Evolutionary conservation across 2,888 invertebrate genomes (phyloP), one percentile per base, ranked within the genome.

Genomic region (Epinotia bilunana): DNA sequence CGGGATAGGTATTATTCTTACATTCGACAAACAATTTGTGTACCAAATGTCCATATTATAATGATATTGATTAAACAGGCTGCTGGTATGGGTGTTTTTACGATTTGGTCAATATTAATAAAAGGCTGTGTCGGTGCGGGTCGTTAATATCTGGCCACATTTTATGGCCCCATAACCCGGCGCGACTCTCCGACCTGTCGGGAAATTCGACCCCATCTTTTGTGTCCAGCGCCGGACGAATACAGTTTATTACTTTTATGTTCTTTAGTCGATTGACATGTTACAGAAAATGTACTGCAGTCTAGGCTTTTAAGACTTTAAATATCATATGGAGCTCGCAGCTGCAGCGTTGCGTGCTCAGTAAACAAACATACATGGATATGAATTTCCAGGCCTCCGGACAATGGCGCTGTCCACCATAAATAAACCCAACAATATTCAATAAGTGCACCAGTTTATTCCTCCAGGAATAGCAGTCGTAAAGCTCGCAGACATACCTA

Each of bases 391-490:
- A 77, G 78, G 82, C 78, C 73, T 82, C 83, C 84, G 90, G 91
- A 91, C 89, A 90, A 91, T 88, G 84, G 87, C 87, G 89, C 88
- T 92, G 91, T 92, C 92, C 89, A 90, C 92, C 91, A 88, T 88
- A 93, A 92, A 93, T 92, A 93, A 90, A 88, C 87, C 83, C 87
- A 89, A 91, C 90, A 91, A 91, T 91, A 92, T 93, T 93, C 93
- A 93, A 93, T 93, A 93, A 93, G 85, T 83, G 81, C 83, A 82
- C 84, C 85, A 87, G 89, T 91, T 93, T 93, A 92, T 92, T 92
- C 89, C 92, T 93, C 93, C 93, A 88, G 90, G 93, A 93, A 94
- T 93, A 93, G 93, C 86, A 82, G 89, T 92, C 93, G 89, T 93
- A 92, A 93, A 93, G 85, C 87, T 80, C 84, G 86, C 92, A 93